A percentile compares a stretch with the other conserved stretches of the same genome.
Evolutionary conservation across 2,113 vertebrate genomes (phyloP).

Genomic region (Dinomys branickii): DNA sequence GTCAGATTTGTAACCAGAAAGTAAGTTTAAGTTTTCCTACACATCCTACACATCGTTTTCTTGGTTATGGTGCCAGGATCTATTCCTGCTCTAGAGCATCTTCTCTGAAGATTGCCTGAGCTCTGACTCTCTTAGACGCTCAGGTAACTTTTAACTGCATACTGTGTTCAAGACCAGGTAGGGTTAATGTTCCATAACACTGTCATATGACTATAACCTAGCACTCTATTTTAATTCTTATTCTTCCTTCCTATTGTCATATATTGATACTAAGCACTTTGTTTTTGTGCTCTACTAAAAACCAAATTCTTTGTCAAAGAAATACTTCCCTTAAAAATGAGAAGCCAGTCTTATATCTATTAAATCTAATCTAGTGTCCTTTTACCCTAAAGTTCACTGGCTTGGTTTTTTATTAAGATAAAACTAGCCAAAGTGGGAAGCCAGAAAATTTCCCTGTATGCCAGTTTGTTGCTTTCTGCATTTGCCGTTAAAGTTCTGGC

Average conservation of each 20-base stretch:
- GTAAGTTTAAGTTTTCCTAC: constrained; percentile 9
- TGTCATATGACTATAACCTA: background rate
- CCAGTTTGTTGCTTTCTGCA: constrained; percentile 14
- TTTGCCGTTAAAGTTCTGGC: constrained; percentile 44
- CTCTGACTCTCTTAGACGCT: background rate
- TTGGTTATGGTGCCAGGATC: background rate
- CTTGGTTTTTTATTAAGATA: constrained; percentile 56
- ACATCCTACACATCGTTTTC: background rate
- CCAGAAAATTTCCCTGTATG: background rate
- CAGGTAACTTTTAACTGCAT: background rate
- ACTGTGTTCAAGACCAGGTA: background rate
- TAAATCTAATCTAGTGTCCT: constrained; percentile 25
- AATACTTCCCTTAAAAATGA: constrained; percentile 32
- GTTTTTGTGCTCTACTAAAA: background rate
- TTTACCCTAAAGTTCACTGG: constrained; percentile 38
- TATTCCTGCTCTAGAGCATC: background rate
- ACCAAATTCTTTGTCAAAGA: constrained; percentile 38
- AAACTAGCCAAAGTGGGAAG: background rate
- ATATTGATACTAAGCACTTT: background rate
- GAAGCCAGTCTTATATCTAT: background rate
- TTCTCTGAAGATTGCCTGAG: background rate
- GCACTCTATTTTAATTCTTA: background rate
- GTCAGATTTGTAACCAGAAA: constrained; percentile 15
- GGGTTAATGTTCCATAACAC: background rate
- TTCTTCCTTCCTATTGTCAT: background rate